These are phyloP conservation scores for Coremacera marginata DNA, from an alignment of 2,888 invertebrate genomes.

Conservation along the genomic window DNA sequence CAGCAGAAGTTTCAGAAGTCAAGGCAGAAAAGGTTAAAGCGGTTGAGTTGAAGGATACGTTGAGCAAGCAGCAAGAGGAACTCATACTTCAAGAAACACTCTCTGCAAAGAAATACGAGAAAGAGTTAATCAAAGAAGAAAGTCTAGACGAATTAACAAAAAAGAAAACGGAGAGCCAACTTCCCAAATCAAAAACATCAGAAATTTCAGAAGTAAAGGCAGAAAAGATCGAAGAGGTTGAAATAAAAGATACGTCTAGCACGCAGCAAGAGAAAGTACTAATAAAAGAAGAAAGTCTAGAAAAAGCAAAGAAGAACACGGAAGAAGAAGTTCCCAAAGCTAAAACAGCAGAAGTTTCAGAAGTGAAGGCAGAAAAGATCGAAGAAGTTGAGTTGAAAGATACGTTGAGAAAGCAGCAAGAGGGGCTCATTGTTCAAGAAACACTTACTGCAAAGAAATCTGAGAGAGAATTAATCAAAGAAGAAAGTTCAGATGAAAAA, in stretches of 20 bases:
- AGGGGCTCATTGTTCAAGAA: neutral
- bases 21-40: constrained; percentile 44
- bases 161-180: neutral
- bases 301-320: neutral
- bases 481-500: neutral
- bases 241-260: too few species aligned
- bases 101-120: neutral
- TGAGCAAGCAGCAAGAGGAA: constrained; percentile 32
- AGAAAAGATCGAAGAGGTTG: constrained; percentile 21
- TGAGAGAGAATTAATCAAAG: neutral
- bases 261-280: too few species aligned
- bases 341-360: constrained; percentile 47
- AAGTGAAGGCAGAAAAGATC: constrained; percentile 44
- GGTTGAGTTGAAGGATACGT: neutral
- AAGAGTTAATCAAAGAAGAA: neutral
- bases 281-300: constrained; percentile 16
- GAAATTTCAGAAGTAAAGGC: neutral
- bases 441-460: neutral
- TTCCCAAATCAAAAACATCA: neutral
- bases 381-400: neutral
- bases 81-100: constrained; percentile 36
- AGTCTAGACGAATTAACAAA: neutral
- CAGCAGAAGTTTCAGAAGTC: constrained; percentile 48
- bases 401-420: constrained; percentile 35
- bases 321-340: constrained; percentile 38